phyloP scores from a whole-genome alignment of 1,140 invertebrate species.

The Macrotrachela quadricornifera region DNA sequence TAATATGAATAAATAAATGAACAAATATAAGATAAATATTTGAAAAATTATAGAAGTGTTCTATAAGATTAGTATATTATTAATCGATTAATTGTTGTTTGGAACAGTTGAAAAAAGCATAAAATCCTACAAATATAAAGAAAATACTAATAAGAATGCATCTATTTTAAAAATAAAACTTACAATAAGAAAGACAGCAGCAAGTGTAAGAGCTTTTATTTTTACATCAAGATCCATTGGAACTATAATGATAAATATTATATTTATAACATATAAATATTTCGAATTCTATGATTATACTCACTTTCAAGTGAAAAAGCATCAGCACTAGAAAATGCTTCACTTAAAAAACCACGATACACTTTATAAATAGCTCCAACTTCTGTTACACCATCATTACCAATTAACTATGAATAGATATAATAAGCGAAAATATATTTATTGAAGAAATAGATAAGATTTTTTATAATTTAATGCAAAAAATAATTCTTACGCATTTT shows the following conservation, averaged over 20 bases:
- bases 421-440: slow-evolving; percentile 1
- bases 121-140: too few relatives aligned
- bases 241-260: slow-evolving; percentile 17
- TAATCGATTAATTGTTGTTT: too few relatives aligned
- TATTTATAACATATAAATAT: background rate
- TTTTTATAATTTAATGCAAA: background rate
- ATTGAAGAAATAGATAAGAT: background rate
- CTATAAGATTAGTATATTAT: too few relatives aligned
- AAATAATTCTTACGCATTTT: too few relatives aligned
- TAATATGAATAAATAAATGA: too few relatives aligned
- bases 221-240: slow-evolving; percentile 53
- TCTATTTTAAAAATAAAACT: too few relatives aligned
- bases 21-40: too few relatives aligned
- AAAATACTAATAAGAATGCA: too few relatives aligned
- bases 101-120: too few relatives aligned
- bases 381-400: slow-evolving; percentile 10
- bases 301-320: slow-evolving; percentile 14
- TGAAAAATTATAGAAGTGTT: too few relatives aligned
- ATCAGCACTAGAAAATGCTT: slow-evolving; percentile 14
- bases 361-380: slow-evolving; percentile 17
- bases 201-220: slow-evolving; percentile 54
- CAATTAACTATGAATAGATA: slow-evolving; percentile 7
- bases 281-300: background rate
- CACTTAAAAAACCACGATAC: slow-evolving; percentile 12
- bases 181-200: slow-evolving; percentile 36